Evolutionary conservation across 2,888 invertebrate genomes (phyloP), one percentile per base, ranked within the genome.

Genomic region (Sussaba pulchella): DNA sequence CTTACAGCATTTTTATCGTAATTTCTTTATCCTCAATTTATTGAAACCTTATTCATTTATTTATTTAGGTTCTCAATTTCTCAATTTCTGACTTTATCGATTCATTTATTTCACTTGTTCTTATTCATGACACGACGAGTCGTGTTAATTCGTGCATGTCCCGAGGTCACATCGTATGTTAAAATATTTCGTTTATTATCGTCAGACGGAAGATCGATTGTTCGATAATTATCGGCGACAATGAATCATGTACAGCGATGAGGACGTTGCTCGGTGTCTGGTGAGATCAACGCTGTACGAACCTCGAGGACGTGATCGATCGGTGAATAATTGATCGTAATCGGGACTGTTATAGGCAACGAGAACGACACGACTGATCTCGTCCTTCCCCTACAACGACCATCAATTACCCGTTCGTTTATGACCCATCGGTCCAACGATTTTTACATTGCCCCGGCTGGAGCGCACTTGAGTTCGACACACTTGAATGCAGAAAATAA

Each of bases 241-340:
- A 70, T 66, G 52, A 70, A 67, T 61, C 66, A 77, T 59, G 52
- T 43, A 71, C 43, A 63, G 31, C 36, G 75, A 63, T 21, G 61
- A 50, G 39, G 2, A 17, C 45, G 36, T 70, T 45, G 63, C 14
- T 57, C 47, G 59, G 47, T 67, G 66, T 31, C 14, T 19, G 54
- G 50, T 50, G 47, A 12, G 36, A 57, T 63, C 75, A 43, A 76
- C n/a, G n/a, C n/a, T n/a, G n/a, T n/a, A n/a, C n/a, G n/a, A 6
- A 17, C 70, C 24, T n/a, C 43, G 66, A 54, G 74, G 61, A 36
- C 36, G 74, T 75, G 82, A 82, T 81, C 71, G 80, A 82, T 81
- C 21, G 72, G 57, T 75, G 63, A 81, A 81, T 82, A 78, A 81
- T 80, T 81, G 80, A 67, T 81, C 63, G 59, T 81, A 78, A 81